Conservation (phyloP, 2,113 vertebrate genomes). For the Lucifuga dentata region DNA sequence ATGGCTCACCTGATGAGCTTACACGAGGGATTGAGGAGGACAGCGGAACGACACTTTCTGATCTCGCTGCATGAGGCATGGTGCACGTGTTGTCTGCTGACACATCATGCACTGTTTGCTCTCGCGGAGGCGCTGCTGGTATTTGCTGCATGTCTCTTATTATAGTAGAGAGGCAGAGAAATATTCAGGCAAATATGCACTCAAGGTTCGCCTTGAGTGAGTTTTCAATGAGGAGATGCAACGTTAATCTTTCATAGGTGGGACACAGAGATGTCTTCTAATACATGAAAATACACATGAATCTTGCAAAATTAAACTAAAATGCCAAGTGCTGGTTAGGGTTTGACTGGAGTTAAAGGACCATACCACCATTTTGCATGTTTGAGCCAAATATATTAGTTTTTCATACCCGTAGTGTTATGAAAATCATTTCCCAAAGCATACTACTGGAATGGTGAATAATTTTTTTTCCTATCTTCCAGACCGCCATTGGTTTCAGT, state of each 20-base stretch:
- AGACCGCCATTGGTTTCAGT: no score
- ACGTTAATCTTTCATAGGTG: conserved; percentile 25
- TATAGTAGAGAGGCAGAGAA: conserved; percentile 33
- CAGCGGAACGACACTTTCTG: conserved; percentile 69
- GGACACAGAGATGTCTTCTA: conserved; percentile 46
- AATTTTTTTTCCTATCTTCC: no score
- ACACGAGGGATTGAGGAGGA: conserved; percentile 61
- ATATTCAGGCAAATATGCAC: conserved; percentile 34
- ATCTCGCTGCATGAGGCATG: conserved; percentile 42
- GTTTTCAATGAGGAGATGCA: no score
- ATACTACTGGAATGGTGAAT: no score
- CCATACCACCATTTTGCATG: no score
- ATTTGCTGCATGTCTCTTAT: conserved; percentile 33
- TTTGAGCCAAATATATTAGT: no score
- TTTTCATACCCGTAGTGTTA: no score
- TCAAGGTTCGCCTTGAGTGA: no score
- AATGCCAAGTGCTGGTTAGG: conserved; percentile 46
- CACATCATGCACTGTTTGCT: conserved; percentile 51
- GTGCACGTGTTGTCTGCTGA: conserved; percentile 61
- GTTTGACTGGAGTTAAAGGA: conserved; percentile 44
- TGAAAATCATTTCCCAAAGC: no score
- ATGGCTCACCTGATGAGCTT: conserved; percentile 52
- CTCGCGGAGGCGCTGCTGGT: conserved; percentile 37
- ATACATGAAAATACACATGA: conserved; percentile 30
- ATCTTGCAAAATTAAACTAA: conserved; percentile 37